Conservation (phyloP, 2,888 invertebrate genomes). For the Gerris lacustris region DNA sequence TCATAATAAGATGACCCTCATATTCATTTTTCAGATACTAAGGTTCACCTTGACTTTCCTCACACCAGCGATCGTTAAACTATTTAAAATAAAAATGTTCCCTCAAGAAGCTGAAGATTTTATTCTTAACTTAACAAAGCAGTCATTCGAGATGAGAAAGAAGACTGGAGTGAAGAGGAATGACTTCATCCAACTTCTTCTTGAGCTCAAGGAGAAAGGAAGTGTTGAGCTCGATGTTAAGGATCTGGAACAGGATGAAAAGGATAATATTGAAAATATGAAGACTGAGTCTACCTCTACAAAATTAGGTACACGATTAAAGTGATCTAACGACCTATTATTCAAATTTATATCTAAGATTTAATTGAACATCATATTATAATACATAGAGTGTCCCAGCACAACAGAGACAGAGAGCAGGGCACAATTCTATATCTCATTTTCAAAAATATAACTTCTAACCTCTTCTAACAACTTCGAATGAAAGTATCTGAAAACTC, state of each 20-base stretch:
- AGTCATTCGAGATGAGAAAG: constrained; percentile 9
- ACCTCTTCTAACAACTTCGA: too few relatives aligned
- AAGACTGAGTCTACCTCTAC: not conserved
- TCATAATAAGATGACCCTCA: too few relatives aligned
- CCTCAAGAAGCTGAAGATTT: not conserved
- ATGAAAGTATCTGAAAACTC: too few relatives aligned
- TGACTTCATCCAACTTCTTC: constrained; percentile 18
- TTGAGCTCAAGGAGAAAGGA: constrained; percentile 16
- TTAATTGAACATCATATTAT: too few relatives aligned
- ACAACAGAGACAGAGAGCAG: too few relatives aligned
- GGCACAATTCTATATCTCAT: too few relatives aligned
- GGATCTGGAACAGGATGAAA: constrained; percentile 2
- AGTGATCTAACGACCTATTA: too few relatives aligned
- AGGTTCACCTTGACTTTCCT: not conserved
- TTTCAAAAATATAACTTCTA: too few relatives aligned
- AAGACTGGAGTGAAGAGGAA: constrained; percentile 16
- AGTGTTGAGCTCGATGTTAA: constrained; percentile 5
- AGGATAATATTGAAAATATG: not conserved
- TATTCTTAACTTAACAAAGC: not conserved
- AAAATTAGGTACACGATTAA: not conserved
- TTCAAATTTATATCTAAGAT: too few relatives aligned
- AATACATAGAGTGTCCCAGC: too few relatives aligned
- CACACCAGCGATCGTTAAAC: not conserved
- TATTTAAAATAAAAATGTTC: not conserved
- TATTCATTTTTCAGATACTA: not conserved